Base-by-base conservation (phyloP, 2,888 invertebrate species). In the Ametastegia equiseti region DNA sequence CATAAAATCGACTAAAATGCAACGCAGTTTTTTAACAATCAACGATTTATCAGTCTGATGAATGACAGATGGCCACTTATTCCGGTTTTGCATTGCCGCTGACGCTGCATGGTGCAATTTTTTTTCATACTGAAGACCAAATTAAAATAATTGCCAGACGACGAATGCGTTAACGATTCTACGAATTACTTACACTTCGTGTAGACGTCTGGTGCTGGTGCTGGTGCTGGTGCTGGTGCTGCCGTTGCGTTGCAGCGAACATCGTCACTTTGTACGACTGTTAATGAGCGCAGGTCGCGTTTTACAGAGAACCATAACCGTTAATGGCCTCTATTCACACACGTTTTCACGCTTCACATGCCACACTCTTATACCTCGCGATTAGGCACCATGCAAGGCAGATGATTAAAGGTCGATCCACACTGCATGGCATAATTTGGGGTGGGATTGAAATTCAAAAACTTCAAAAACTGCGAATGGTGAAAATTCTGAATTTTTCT, bases 251-350 rank as follows among this genome's bases (percentile, higher is more conserved):
- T 19, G 42, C 69, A 33, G 23, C 42, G 39, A 65, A 1, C 42
- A 33, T 63, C 39, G 42, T 42, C 42, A 42, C 39, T 67, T 67
- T 67, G 67, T 67, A 67, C 67, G 67, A 67, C 69, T 42, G 69
- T 69, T 23, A 42, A 42, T 23, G 42, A 69, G 69, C 42, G 2
- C 23, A 4, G 19, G 15, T n/a, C 5, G 36, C 11, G 33, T 33
- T 33, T 63, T 63, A 63, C 63, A 63, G 63, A 63, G 30, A 33
- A 63, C 15, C 33, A 63, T 63, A 63, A 54, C 54, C 54, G 54
- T 54, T 54, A 54, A 63, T 33, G 33, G 33, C 63, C 33, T 63
- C 4, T 33, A 4, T 60, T 19, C 57, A 60, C 57, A 60, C 1
- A 27, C 7, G 63, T 63, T 27, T 33, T 63, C 33, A 23, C 2